Evolutionary conservation across 1,140 invertebrate genomes (phyloP), one percentile per base, ranked within the genome.

Genomic region (Bathynomus jamesi): DNA sequence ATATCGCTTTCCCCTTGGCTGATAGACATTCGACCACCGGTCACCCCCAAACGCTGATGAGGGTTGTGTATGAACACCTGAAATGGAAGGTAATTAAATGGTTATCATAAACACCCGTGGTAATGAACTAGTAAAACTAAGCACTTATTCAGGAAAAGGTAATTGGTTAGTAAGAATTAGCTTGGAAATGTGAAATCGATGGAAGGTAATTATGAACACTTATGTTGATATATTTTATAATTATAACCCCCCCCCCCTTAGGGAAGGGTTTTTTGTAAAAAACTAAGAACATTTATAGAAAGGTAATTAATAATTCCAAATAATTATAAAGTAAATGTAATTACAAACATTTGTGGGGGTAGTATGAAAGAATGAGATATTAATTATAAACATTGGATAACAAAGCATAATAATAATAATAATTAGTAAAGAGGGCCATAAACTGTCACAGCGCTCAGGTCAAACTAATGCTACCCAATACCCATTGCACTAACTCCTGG

Each of bases 21-120:
- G 76, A 85, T 78, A 64, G 63, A 83, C 72, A 86, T 83, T 17
- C 89, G 84, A 40, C 87, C 83, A 8, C 86, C 87, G 28, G 76
- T 83, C 83, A 27, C 85, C 83, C 31, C 86, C 79, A 31, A 84
- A 81, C 61, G 85, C 82, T 78, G 83, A 79, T 91, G 87, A 1
- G 89, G 90, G 82, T 88, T 90, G 79, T 92, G 89, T 64, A 93
- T 89, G 67, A 93, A 88, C n/a, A 96, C 88, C 93, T 94, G 73
- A 5, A 79, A 75, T 65, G 17, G 13, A 66, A 75, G 27, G 21
- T 4, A 65, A 53, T 65, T 5, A 60, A 13, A 21, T 24, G 21
- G 40, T 65, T 65, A 0, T 61, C 11, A 28, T 24, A 28, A 3
- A 11, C 5, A 0, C 25, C 0, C 28, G 8, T 8, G 11, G 4